A percentile compares a stretch with the other conserved stretches of the same genome.
Evolutionary conservation across 1,140 invertebrate species (phyloP).

Genomic region (Trachymyrmex septentrionalis): DNA sequence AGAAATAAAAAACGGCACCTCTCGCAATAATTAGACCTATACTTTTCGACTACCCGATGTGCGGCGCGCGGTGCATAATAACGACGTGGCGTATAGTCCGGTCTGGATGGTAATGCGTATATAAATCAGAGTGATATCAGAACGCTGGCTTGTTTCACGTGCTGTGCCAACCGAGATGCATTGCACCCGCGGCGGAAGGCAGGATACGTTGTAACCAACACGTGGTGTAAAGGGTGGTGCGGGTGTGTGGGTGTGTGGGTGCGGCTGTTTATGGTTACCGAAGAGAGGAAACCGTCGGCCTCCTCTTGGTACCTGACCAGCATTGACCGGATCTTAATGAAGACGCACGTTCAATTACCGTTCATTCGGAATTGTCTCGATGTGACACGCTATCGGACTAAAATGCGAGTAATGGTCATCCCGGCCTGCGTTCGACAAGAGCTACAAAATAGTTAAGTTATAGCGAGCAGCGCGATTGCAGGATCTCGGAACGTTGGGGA

Average conservation of each 20-base stretch:
- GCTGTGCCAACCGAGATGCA: slow-evolving; percentile 71
- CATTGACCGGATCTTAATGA: slow-evolving; percentile 65
- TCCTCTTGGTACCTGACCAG: slow-evolving; percentile 31
- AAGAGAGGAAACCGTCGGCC: slow-evolving; percentile 58
- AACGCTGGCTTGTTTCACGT: slow-evolving; percentile 70
- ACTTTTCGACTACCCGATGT: slow-evolving; percentile 36
- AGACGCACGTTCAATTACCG: slow-evolving; percentile 72
- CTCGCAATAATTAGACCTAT: slow-evolving; percentile 12
- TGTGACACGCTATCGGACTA: background rate
- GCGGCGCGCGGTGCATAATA: slow-evolving; percentile 65
- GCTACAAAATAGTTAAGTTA: background rate
- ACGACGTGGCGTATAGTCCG: slow-evolving; percentile 56
- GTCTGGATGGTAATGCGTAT: slow-evolving; percentile 76
- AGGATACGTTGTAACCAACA: background rate
- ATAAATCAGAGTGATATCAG: slow-evolving; percentile 78
- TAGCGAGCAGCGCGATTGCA: background rate
- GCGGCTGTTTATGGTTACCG: slow-evolving; percentile 66
- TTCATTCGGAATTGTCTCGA: slow-evolving; percentile 26
- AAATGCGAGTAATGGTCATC: background rate
- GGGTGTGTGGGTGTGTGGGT: background rate
- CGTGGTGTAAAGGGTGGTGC: background rate
- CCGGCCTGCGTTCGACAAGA: background rate
- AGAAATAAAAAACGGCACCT: background rate
- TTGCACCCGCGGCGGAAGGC: slow-evolving; percentile 64
- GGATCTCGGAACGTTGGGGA: background rate